Conservation (phyloP, 2,888 invertebrate species). For the Petrophora chlorosata region DNA sequence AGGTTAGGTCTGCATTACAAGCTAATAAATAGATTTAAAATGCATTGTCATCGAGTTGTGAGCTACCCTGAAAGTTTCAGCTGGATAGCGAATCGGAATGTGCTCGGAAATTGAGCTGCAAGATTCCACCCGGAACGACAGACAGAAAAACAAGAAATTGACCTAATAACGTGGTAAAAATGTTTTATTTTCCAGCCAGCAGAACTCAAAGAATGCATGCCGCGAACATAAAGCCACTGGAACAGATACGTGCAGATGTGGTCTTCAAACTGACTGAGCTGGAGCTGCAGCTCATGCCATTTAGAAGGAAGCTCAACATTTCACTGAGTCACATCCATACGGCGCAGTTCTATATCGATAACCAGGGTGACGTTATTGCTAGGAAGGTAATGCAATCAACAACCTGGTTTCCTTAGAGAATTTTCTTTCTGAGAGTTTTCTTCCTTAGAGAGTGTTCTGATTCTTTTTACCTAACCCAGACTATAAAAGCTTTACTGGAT, state of each 20-base stretch:
- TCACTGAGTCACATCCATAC: conserved; percentile 89
- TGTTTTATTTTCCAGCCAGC: conserved; percentile 63
- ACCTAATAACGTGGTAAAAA: neutral
- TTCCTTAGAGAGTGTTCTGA: no score
- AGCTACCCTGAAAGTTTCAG: no score
- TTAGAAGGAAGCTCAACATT: conserved; percentile 88
- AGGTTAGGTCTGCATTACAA: no score
- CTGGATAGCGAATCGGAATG: no score
- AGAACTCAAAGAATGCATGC: conserved; percentile 86
- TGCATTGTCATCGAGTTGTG: no score
- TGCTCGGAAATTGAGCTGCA: no score
- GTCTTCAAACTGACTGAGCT: conserved; percentile 90
- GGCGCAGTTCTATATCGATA: conserved; percentile 90
- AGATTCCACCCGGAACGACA: no score
- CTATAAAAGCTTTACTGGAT: no score
- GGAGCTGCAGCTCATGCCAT: conserved; percentile 88
- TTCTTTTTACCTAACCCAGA: no score
- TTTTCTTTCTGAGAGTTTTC: no score
- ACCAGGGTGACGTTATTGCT: conserved; percentile 88
- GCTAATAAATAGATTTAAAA: no score
- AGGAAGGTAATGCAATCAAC: conserved; percentile 72
- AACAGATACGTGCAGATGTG: conserved; percentile 87
- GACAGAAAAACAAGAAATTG: no score
- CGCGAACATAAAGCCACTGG: conserved; percentile 87
- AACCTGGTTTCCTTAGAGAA: neutral